phyloP scores from a whole-genome alignment of 2,113 vertebrate genomes.

The Euleptes europaea region DNA sequence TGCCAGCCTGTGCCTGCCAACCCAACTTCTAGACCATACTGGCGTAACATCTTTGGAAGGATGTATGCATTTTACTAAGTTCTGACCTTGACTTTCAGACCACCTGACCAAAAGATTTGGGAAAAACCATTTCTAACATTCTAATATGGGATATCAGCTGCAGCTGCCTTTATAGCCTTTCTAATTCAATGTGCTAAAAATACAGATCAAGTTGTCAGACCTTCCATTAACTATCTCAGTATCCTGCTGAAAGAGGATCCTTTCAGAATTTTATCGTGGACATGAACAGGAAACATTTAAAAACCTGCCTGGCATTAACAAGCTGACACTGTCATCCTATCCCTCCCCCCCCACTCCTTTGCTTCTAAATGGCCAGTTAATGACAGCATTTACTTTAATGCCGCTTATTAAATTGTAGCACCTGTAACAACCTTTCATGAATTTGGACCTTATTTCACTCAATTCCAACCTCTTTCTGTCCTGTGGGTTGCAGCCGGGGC shows the following conservation, averaged over 20 bases:
- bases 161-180: slow-evolving; percentile 52
- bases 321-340: neutral
- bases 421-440: slow-evolving; percentile 22
- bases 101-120: neutral
- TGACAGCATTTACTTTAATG: slow-evolving; percentile 43
- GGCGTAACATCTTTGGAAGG: neutral
- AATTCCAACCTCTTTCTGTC: slow-evolving; percentile 43
- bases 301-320: slow-evolving; percentile 53
- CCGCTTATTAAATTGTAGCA: slow-evolving; percentile 54
- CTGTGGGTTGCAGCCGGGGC: slow-evolving; percentile 41
- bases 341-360: neutral
- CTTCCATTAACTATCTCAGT: slow-evolving; percentile 59
- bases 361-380: slow-evolving; percentile 56
- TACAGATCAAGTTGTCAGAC: slow-evolving; percentile 54
- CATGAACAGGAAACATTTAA: slow-evolving; percentile 44
- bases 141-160: slow-evolving; percentile 26
- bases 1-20: too few species aligned
- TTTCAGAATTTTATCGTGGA: slow-evolving; percentile 49
- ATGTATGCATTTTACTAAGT: neutral
- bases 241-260: slow-evolving; percentile 46
- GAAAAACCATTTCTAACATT: slow-evolving; percentile 24
- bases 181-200: slow-evolving; percentile 58
- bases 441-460: slow-evolving; percentile 49
- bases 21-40: neutral
- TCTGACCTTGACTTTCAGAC: neutral